Percentiles rank a stretch among this genome's conserved stretches.
phyloP scores from a whole-genome alignment of 2,113 vertebrate species.

The Corvus cornix region DNA sequence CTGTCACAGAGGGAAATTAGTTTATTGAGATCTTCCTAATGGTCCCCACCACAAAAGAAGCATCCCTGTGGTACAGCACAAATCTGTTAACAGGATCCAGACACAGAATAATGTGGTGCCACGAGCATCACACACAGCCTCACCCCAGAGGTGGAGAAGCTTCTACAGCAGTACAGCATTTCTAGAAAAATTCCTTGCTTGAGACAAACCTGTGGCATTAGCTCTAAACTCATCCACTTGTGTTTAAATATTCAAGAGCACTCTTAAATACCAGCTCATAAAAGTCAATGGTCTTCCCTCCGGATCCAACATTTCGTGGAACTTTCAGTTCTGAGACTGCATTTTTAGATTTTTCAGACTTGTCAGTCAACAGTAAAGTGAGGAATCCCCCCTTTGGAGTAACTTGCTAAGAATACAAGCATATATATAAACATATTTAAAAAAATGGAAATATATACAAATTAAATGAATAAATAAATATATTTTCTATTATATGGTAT shows the following conservation, averaged over 20 bases:
- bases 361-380: neutral
- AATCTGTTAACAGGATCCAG: neutral
- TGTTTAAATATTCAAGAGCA: neutral
- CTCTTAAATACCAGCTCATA: neutral
- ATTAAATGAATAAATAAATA: neutral
- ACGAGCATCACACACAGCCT: neutral
- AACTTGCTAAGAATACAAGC: neutral
- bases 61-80: neutral
- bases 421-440: neutral
- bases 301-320: neutral
- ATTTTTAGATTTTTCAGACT: neutral
- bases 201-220: neutral
- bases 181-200: neutral
- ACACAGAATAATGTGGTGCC: neutral
- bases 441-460: neutral
- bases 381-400: neutral
- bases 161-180: rapidly evolving
- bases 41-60: neutral
- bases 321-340: neutral
- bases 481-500: neutral
- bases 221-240: neutral
- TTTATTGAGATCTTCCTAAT: conserved; percentile 30
- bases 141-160: neutral
- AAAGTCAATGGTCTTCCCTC: neutral
- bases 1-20: conserved; percentile 18